These are phyloP conservation scores for Sebastes steindachneri DNA, from an alignment of 2,797 vertebrate species.

Conservation along the genomic window DNA sequence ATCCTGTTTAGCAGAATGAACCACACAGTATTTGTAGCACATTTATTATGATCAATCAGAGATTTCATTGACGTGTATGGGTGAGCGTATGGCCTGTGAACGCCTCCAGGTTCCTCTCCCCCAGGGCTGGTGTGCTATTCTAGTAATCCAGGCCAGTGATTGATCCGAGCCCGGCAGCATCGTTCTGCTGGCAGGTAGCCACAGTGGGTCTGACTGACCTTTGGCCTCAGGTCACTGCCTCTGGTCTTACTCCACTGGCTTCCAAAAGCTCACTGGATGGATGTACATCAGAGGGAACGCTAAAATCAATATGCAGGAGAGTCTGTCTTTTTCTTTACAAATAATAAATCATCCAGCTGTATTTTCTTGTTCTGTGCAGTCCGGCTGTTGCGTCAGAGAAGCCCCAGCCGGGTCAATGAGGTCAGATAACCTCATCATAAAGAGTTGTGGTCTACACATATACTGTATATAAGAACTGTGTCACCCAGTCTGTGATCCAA, in stretches of 20 bases:
- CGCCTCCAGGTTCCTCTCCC: slow-evolving; percentile 3
- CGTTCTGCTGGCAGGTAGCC: slow-evolving; percentile 33
- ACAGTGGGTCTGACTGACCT: slow-evolving; percentile 44
- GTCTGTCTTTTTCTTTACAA: background rate
- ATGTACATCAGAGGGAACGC: slow-evolving; percentile 35
- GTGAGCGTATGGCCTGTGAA: background rate
- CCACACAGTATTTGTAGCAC: background rate
- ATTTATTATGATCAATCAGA: slow-evolving; percentile 24
- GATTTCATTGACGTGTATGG: slow-evolving; percentile 13
- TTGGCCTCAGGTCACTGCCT: slow-evolving; percentile 38
- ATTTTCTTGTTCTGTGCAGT: background rate
- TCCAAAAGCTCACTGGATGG: slow-evolving; percentile 36
- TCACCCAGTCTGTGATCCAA: background rate
- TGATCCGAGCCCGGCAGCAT: slow-evolving; percentile 46
- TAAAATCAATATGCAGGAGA: slow-evolving; percentile 54
- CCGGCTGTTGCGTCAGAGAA: background rate
- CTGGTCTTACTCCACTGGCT: slow-evolving; percentile 41
- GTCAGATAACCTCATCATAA: background rate
- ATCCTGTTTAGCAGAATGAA: background rate
- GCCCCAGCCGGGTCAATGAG: background rate
- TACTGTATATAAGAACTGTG: background rate
- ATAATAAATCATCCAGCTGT: slow-evolving; percentile 17
- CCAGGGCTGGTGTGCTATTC: slow-evolving; percentile 20
- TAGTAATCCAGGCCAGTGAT: slow-evolving; percentile 54
- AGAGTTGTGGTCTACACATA: background rate